phyloP scores from a whole-genome alignment of 2,797 vertebrate genomes.

The Lepidocolaptes lacrymiger region DNA sequence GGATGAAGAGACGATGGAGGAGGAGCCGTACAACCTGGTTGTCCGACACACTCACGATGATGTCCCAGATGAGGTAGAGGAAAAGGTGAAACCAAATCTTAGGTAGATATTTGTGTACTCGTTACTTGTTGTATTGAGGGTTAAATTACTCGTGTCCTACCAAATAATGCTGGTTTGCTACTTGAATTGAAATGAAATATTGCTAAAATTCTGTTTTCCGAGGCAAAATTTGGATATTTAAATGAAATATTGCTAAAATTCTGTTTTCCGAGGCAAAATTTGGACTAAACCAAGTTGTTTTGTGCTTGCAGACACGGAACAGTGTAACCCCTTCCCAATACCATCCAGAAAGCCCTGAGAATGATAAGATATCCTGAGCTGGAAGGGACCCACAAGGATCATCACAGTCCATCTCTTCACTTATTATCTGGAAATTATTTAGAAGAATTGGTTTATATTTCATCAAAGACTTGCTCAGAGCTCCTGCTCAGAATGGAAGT shows the following conservation, averaged over 20 bases:
- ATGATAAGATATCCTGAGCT: background rate
- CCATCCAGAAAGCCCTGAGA: background rate
- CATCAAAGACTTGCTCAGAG: background rate
- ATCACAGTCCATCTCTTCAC: background rate
- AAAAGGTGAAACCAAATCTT: conserved; percentile 77
- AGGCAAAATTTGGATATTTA: background rate
- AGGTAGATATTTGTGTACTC: conserved; percentile 61
- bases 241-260: background rate
- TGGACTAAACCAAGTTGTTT: background rate
- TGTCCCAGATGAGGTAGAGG: conserved; percentile 82
- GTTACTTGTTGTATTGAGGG: background rate
- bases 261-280: background rate
- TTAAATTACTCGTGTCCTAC: background rate
- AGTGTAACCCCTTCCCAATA: background rate
- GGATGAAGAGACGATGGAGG: conserved; percentile 81
- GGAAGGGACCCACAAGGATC: background rate
- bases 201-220: background rate
- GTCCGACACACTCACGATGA: conserved; percentile 86
- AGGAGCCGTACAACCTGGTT: conserved; percentile 89
- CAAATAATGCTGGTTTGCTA: background rate
- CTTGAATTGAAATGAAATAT: background rate
- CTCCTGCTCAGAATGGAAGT: background rate
- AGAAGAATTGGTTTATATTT: background rate
- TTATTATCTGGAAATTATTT: background rate
- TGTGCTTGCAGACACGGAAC: conserved; percentile 38